Evolutionary conservation across 1,140 invertebrate genomes (phyloP).

Genomic region (Linepithema humile): DNA sequence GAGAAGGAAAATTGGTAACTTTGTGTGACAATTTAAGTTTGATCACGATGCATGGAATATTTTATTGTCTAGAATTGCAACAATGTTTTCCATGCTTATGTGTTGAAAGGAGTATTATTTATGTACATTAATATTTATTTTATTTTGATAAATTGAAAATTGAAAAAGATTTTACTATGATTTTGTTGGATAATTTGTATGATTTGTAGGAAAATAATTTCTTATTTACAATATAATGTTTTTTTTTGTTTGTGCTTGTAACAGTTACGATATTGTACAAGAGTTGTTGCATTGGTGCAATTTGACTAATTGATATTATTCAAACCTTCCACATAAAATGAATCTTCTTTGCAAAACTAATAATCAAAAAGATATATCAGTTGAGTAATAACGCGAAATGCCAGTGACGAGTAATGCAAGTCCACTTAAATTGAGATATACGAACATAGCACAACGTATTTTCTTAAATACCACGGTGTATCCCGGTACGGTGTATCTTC

Average conservation of each 20-base stretch:
- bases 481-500: constrained; percentile 7
- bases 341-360: constrained; percentile 54
- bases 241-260: constrained; percentile 59
- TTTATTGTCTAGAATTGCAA: constrained; percentile 70
- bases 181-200: constrained; percentile 52
- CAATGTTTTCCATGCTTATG: constrained; percentile 38
- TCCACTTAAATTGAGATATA: constrained; percentile 54
- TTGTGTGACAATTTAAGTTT: constrained; percentile 33
- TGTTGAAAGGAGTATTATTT: constrained; percentile 48
- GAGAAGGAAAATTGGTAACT: background rate
- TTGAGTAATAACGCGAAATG: constrained; percentile 51
- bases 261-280: constrained; percentile 44
- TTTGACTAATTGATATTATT: constrained; percentile 46
- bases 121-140: constrained; percentile 64
- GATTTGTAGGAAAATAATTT: too few species aligned
- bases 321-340: constrained; percentile 58
- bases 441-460: constrained; percentile 70
- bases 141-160: constrained; percentile 41
- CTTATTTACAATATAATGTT: constrained; percentile 20
- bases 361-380: constrained; percentile 68
- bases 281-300: constrained; percentile 56
- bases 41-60: constrained; percentile 46
- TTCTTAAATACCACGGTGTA: constrained; percentile 57
- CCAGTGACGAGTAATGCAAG: constrained; percentile 56
- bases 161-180: constrained; percentile 19